Percentiles rank a stretch among this genome's conserved stretches.
These are phyloP conservation scores for Andinoacara biseriatus DNA, from an alignment of 2,113 vertebrate species.

Conservation along the genomic window DNA sequence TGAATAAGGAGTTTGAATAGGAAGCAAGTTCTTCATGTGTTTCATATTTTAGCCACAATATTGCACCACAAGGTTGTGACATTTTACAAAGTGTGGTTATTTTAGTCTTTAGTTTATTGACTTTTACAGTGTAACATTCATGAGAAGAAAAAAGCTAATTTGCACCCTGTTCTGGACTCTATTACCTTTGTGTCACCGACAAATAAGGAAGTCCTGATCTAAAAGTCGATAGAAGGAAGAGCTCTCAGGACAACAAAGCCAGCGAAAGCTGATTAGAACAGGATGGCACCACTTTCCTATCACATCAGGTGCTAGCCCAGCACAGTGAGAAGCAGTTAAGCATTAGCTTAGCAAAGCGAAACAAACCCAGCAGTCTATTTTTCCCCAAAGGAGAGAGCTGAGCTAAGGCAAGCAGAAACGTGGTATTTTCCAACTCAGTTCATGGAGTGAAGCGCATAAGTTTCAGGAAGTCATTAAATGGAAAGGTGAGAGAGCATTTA, in stretches of 20 bases:
- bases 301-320: conserved; percentile 25
- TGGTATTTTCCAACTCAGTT: conserved; percentile 35
- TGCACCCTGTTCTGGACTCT: conserved; percentile 7
- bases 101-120: neutral
- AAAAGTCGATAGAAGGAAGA: conserved; percentile 23
- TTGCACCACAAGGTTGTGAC: neutral
- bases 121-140: neutral
- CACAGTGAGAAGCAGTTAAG: conserved; percentile 39
- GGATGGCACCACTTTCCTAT: conserved; percentile 38
- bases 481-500: conserved; percentile 31
- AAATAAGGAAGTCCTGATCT: conserved; percentile 44
- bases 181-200: conserved; percentile 10
- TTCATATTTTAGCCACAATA: neutral
- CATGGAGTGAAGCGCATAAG: conserved; percentile 18
- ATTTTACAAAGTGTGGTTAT: conserved; percentile 6
- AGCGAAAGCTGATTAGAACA: conserved; percentile 49
- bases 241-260: conserved; percentile 25
- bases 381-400: conserved; percentile 42
- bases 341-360: conserved; percentile 64
- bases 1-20: neutral
- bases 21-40: neutral
- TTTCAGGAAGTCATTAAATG: conserved; percentile 42
- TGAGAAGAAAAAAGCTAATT: neutral
- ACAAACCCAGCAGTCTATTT: conserved; percentile 44
- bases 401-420: conserved; percentile 39